Conservation (phyloP, 2,888 invertebrate genomes). For the Gari tellinella region DNA sequence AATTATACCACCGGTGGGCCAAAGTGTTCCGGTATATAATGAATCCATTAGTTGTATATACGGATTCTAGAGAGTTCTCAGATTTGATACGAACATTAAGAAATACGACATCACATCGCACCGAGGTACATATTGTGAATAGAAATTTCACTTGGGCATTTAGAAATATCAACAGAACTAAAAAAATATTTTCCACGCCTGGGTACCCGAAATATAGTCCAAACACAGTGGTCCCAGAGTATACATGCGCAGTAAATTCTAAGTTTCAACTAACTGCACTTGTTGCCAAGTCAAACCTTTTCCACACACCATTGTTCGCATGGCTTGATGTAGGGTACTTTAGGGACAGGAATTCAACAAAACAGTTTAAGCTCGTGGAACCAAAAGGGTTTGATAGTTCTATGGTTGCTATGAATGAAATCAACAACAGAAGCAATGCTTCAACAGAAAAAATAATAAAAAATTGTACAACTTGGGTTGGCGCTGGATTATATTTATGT, state of each 20-base stretch:
- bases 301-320: constrained; percentile 58
- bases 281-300: constrained; percentile 50
- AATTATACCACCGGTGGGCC: constrained; percentile 55
- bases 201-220: constrained; percentile 67
- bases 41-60: constrained; percentile 66
- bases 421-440: constrained; percentile 5
- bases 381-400: constrained; percentile 27
- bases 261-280: constrained; percentile 63
- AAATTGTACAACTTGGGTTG: constrained; percentile 57
- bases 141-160: constrained; percentile 64
- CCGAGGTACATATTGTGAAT: constrained; percentile 47
- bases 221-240: constrained; percentile 69
- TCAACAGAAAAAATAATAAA: constrained; percentile 45
- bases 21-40: constrained; percentile 37
- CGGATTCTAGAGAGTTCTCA: constrained; percentile 55
- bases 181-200: constrained; percentile 44
- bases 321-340: constrained; percentile 74
- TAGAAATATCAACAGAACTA: constrained; percentile 40
- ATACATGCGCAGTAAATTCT: constrained; percentile 68
- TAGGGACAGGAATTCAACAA: constrained; percentile 35
- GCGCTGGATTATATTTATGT: constrained; percentile 51
- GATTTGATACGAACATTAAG: constrained; percentile 37
- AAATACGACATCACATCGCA: constrained; percentile 22
- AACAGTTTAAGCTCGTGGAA: constrained; percentile 42
- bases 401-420: constrained; percentile 33